A percentile compares a stretch with the other conserved stretches of the same genome.
phyloP scores from a whole-genome alignment of 2,888 invertebrate species.

The Sarcophaga rosellei region DNA sequence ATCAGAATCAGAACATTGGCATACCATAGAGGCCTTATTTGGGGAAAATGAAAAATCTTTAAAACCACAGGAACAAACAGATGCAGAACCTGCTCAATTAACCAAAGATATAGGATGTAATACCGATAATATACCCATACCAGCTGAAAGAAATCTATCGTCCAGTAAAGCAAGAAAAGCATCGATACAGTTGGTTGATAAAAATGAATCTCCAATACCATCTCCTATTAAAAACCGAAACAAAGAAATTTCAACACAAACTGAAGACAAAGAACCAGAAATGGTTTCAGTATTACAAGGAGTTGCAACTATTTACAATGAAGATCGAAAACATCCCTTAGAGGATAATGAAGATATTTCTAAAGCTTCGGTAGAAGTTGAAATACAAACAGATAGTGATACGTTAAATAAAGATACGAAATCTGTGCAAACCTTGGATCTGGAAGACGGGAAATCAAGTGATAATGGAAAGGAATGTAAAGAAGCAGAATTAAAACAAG shows the following conservation, averaged over 20 bases:
- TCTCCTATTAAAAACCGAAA: constrained; percentile 71
- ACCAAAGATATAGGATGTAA: constrained; percentile 65
- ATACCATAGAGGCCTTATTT: constrained; percentile 78
- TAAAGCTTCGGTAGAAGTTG: constrained; percentile 55
- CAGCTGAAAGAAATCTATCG: constrained; percentile 71
- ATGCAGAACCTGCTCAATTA: not conserved
- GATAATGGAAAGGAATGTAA: constrained; percentile 68
- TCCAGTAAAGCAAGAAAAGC: constrained; percentile 43
- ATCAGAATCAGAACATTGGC: constrained; percentile 79
- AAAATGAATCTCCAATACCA: constrained; percentile 76
- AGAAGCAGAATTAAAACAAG: constrained; percentile 64
- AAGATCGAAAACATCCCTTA: not conserved
- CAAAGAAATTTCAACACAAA: constrained; percentile 63
- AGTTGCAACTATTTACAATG: not conserved
- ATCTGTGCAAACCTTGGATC: constrained; percentile 53
- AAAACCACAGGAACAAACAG: not conserved
- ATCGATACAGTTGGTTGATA: constrained; percentile 73
- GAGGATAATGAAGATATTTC: not conserved
- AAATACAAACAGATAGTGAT: constrained; percentile 63
- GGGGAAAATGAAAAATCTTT: not conserved
- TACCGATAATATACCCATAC: constrained; percentile 73
- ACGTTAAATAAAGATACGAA: constrained; percentile 56
- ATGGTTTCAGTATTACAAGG: not conserved
- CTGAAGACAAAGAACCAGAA: constrained; percentile 1
- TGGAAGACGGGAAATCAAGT: constrained; percentile 19